phyloP scores from a whole-genome alignment of 1,140 invertebrate species.

The Agrypnia vestita region DNA sequence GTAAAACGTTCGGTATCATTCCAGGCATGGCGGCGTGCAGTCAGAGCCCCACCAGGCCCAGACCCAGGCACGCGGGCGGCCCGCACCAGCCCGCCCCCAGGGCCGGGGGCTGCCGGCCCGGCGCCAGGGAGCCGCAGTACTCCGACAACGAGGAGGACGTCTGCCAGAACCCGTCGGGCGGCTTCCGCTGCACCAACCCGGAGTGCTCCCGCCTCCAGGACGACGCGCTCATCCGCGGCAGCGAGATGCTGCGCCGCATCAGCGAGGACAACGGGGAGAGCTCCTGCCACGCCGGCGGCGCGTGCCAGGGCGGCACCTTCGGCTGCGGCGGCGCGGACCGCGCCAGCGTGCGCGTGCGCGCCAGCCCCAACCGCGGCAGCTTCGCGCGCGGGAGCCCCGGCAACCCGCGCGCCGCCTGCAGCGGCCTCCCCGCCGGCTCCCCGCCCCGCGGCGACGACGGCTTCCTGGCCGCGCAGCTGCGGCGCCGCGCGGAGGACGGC shows the following conservation, averaged over 20 bases:
- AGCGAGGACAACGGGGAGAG: slow-evolving; percentile 21
- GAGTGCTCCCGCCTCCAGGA: slow-evolving; percentile 27
- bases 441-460: background rate
- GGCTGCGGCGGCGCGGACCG: slow-evolving; percentile 1
- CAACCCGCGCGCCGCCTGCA: slow-evolving; percentile 4
- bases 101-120: background rate
- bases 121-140: slow-evolving; percentile 12
- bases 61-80: slow-evolving; percentile 14
- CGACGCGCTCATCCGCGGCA: slow-evolving; percentile 4
- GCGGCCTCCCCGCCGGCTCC: slow-evolving; percentile 3
- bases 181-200: slow-evolving; percentile 23
- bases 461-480: background rate
- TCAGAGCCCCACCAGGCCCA: slow-evolving; percentile 24
- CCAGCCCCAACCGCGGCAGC: background rate
- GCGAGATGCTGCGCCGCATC: slow-evolving; percentile 28
- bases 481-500: background rate
- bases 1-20: no score
- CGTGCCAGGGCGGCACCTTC: slow-evolving; percentile 22
- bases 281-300: background rate
- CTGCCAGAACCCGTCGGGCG: slow-evolving; percentile 19
- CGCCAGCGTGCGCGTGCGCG: slow-evolving; percentile 2
- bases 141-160: slow-evolving; percentile 22
- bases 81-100: background rate
- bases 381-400: slow-evolving; percentile 9
- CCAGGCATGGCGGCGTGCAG: slow-evolving; percentile 35